Evolutionary conservation across 2,113 vertebrate species (phyloP).

Genomic region (Setophaga kirtlandii): DNA sequence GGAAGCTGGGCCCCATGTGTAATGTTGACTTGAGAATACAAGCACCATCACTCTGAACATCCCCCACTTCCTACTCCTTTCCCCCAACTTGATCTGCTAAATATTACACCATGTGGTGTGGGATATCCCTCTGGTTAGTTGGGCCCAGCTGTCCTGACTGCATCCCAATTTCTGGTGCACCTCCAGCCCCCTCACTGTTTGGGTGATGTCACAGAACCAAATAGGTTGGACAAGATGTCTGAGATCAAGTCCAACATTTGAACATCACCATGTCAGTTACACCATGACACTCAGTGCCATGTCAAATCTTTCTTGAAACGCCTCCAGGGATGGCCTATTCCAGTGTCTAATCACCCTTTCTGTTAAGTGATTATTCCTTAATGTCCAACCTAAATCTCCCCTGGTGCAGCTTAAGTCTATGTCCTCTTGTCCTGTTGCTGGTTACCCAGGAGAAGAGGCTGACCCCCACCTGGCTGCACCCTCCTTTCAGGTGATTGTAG

Average conservation of each 20-base stretch:
- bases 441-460: neutral
- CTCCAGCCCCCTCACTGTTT: neutral
- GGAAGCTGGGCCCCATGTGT: neutral
- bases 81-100: neutral
- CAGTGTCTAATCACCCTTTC: neutral
- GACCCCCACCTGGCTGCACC: rapidly evolving
- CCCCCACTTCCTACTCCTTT: neutral
- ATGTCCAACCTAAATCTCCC: neutral
- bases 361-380: neutral
- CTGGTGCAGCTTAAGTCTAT: neutral
- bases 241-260: neutral
- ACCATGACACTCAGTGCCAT: neutral
- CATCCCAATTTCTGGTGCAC: neutral
- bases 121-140: neutral
- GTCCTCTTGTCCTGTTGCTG: neutral
- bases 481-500: too few species aligned
- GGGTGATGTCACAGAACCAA: neutral
- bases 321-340: neutral
- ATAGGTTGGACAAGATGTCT: neutral
- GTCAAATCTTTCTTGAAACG: neutral
- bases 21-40: neutral
- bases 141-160: neutral
- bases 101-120: neutral
- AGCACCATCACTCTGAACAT: neutral
- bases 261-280: neutral